Base-by-base conservation (phyloP, 2,888 invertebrate species). In the Drosophila atripex region DNA sequence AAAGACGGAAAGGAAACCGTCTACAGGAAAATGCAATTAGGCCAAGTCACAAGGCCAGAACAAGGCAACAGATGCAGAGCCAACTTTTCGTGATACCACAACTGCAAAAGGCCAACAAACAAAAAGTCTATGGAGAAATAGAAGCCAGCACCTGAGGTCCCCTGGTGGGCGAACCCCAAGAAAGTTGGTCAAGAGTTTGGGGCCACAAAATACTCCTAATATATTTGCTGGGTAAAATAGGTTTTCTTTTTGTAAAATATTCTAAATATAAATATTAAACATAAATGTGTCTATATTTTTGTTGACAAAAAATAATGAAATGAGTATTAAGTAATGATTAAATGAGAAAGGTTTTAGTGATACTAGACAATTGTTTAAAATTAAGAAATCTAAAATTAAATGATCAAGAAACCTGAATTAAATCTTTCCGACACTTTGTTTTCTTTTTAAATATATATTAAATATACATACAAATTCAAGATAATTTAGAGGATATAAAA, bases 1-100 rank as follows among this genome's bases (percentile, higher is more conserved):
- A 38, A 14, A 23, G 35, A 39, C 39, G 39, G 16, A 41, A 41
- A 41, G 18, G 16, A 16, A 41, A 41, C 16, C 41, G 11, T 6
- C 53, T 43, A 54, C 53, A 54, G 28, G 30, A 21, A 54, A 54
- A 54, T 30, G 41, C 53, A 54, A 54, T 54, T 54, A 54, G 30
- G 53, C 28, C 28, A 30, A 54, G 53, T 30, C 43, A 54, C 53
- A 54, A 43, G 53, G 41, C 41, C 41, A 41, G 41, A 41, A 41
- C 41, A 18, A 18, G 41, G 41, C 41, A 41, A 18, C 41, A 41
- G 41, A 41, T 41, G 41, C 41, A 41, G 41, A 41, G 8, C 9
- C 8, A 18, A 41, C 41, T 41, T 18, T 41, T 4, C 14, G 16
- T 16, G 18, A 41, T 41, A 11, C 41, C 41, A 41, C 41, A 41